These are phyloP conservation scores for Pristionchus arcanus DNA, from an alignment of 2,888 invertebrate genomes.

Conservation along the genomic window DNA sequence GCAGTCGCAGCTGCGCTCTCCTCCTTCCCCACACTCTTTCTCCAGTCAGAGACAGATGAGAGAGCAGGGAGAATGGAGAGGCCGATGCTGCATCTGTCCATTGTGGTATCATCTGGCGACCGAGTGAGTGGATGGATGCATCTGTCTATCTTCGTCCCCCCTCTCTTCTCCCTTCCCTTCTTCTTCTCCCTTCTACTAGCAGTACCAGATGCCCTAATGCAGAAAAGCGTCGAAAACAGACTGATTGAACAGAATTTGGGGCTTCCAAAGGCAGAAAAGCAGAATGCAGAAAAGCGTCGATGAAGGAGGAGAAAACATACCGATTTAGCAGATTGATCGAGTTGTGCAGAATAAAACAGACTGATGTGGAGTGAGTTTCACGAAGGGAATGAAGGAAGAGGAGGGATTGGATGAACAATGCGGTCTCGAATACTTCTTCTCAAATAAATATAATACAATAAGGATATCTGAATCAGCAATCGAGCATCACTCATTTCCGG, in stretches of 20 bases:
- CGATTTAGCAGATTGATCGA: no score
- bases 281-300: no score
- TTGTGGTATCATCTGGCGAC: conserved; percentile 44
- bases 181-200: neutral
- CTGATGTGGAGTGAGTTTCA: neutral
- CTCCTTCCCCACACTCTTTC: neutral
- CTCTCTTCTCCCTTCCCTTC: neutral
- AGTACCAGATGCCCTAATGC: conserved; percentile 40
- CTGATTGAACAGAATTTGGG: neutral
- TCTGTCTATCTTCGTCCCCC: conserved; percentile 6
- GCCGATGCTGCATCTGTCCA: neutral
- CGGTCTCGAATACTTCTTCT: no score
- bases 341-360: neutral
- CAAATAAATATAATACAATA: no score
- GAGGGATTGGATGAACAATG: neutral
- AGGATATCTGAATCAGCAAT: no score
- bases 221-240: conserved; percentile 21
- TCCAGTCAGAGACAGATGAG: neutral
- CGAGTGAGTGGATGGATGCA: neutral
- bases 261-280: neutral
- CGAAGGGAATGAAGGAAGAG: neutral
- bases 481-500: no score
- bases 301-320: no score
- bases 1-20: conserved; percentile 40
- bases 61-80: neutral